Conservation (phyloP, 2,113 vertebrate genomes). For the Sardina pilchardus region DNA sequence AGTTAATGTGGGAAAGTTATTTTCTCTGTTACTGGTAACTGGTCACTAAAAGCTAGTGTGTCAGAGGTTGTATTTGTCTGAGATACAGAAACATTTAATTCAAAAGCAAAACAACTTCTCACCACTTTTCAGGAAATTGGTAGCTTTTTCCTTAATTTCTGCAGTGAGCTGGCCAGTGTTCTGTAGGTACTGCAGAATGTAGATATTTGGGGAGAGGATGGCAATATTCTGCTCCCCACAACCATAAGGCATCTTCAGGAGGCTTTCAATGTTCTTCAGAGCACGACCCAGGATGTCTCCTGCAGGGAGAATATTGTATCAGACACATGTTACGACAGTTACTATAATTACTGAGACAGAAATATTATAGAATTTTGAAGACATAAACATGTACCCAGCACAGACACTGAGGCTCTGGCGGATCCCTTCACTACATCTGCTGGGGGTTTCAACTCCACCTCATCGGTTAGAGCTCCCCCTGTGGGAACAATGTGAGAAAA, state of each 20-base stretch:
- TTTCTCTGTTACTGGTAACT: too few species aligned
- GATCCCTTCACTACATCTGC: conserved; percentile 61
- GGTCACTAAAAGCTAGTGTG: too few species aligned
- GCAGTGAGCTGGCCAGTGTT: conserved; percentile 80
- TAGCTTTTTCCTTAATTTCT: conserved; percentile 71
- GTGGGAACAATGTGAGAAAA: conserved; percentile 23
- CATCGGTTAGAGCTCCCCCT: conserved; percentile 54
- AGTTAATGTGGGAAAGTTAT: too few species aligned
- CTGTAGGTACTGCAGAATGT: conserved; percentile 81
- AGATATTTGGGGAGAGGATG: conserved; percentile 84
- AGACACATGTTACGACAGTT: neutral
- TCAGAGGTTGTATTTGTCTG: too few species aligned
- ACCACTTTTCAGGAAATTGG: conserved; percentile 76
- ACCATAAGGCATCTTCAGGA: conserved; percentile 83
- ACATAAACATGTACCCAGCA: conserved; percentile 54
- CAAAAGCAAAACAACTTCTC: conserved; percentile 46
- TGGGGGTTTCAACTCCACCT: conserved; percentile 54
- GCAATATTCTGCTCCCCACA: conserved; percentile 91
- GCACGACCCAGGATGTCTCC: conserved; percentile 83
- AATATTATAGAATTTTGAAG: neutral
- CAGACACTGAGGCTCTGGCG: conserved; percentile 53
- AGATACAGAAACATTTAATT: too few species aligned
- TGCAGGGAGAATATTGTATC: conserved; percentile 42
- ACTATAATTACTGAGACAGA: neutral
- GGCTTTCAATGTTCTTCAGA: conserved; percentile 75